Evolutionary conservation across 2,888 invertebrate species (phyloP).

Genomic region (Mythimna lalbum): DNA sequence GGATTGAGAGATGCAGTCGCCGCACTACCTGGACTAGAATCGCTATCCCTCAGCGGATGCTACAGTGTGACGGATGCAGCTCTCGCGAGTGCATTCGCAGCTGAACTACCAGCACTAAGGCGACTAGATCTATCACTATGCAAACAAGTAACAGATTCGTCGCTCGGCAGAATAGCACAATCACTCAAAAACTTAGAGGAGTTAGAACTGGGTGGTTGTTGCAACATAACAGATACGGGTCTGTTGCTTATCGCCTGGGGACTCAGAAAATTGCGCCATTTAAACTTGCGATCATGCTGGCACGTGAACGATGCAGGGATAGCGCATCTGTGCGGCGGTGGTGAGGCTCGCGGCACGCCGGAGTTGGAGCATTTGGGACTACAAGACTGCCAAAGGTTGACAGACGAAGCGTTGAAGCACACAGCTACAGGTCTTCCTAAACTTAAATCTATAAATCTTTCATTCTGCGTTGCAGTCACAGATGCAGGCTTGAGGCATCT

Average conservation of each 20-base stretch:
- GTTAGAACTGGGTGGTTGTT: slow-evolving; percentile 97
- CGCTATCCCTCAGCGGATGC: slow-evolving; percentile 97
- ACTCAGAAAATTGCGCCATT: slow-evolving; percentile 94
- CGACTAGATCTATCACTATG: slow-evolving; percentile 97
- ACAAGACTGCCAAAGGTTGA: slow-evolving; percentile 98
- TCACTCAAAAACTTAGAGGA: slow-evolving; percentile 96
- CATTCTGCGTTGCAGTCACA: slow-evolving; percentile 98
- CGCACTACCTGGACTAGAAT: slow-evolving; percentile 96
- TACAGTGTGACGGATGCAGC: slow-evolving; percentile 97
- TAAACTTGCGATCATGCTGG: slow-evolving; percentile 98
- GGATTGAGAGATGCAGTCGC: slow-evolving; percentile 96
- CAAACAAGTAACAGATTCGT: slow-evolving; percentile 98
- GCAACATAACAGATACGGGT: slow-evolving; percentile 97
- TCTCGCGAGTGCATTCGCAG: slow-evolving; percentile 95
- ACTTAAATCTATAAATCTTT: slow-evolving; percentile 96
- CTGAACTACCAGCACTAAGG: slow-evolving; percentile 94
- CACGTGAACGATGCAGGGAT: slow-evolving; percentile 97
- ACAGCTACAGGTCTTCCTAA: slow-evolving; percentile 95
- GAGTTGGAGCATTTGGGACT: slow-evolving; percentile 96
- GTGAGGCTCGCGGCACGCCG: slow-evolving; percentile 94
- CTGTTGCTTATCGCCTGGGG: slow-evolving; percentile 97
- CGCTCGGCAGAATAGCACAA: slow-evolving; percentile 96
- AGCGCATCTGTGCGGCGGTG: slow-evolving; percentile 95
- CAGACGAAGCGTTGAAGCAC: slow-evolving; percentile 97
- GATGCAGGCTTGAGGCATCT: slow-evolving; percentile 97